Conservation (phyloP, 1,140 invertebrate genomes). For the Bombus superbus region DNA sequence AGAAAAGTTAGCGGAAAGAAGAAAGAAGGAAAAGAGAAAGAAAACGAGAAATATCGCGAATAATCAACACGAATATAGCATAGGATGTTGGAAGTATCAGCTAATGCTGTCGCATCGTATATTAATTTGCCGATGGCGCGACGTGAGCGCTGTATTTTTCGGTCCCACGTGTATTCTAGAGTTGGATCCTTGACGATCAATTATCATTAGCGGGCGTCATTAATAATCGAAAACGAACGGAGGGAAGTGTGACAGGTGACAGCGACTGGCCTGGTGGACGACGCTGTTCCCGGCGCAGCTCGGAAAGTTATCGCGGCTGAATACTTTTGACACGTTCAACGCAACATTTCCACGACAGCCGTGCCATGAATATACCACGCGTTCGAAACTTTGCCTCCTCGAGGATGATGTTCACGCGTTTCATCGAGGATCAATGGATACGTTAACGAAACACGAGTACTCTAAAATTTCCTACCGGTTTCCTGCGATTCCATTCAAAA, state of each 20-base stretch:
- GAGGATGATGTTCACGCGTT: constrained; percentile 10
- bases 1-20: too few relatives aligned
- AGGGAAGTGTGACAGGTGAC: constrained; percentile 36
- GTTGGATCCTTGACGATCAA: constrained; percentile 44
- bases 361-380: background rate
- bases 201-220: constrained; percentile 57
- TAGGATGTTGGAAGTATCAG: background rate
- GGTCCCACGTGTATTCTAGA: background rate
- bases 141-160: background rate
- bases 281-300: constrained; percentile 32
- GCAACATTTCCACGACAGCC: constrained; percentile 45
- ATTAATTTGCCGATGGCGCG: constrained; percentile 19
- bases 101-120: constrained; percentile 12
- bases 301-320: constrained; percentile 53
- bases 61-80: constrained; percentile 4
- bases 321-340: constrained; percentile 56
- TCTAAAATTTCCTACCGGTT: background rate
- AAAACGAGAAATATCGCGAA: too few relatives aligned
- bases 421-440: background rate
- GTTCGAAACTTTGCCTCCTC: constrained; percentile 18
- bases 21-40: too few relatives aligned
- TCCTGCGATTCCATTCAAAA: too few relatives aligned
- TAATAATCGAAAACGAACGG: constrained; percentile 56
- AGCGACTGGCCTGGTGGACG: constrained; percentile 39
- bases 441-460: background rate